A percentile compares a stretch with the other conserved stretches of the same genome.
These are phyloP conservation scores for Perithous albicinctus DNA, from an alignment of 2,888 invertebrate species.

Conservation along the genomic window DNA sequence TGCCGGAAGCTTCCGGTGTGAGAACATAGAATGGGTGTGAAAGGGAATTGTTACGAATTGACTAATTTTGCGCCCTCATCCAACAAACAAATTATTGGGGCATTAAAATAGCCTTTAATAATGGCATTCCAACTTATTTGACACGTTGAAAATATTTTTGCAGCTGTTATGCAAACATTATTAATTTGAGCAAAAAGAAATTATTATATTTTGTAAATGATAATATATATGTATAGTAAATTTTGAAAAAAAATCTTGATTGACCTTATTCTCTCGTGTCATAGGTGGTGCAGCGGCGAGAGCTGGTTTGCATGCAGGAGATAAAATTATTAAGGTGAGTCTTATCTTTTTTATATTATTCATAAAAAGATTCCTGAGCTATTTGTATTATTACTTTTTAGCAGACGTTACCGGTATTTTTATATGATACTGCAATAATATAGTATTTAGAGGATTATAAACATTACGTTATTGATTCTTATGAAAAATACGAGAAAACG, in stretches of 20 bases:
- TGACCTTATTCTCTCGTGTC: neutral
- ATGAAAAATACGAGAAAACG: no score
- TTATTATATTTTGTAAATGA: neutral
- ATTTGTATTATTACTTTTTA: neutral
- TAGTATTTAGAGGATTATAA: no score
- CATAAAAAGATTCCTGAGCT: neutral
- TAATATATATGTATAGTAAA: no score
- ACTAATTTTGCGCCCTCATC: no score
- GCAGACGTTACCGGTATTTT: neutral
- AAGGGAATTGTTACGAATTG: no score
- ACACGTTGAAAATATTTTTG: neutral
- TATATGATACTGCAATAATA: neutral
- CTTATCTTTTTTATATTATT: slow-evolving; percentile 52
- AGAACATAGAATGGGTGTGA: no score
- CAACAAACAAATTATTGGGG: no score
- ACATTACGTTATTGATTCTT: no score
- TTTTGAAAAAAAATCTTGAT: neutral
- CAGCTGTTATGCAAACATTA: neutral
- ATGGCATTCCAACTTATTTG: no score
- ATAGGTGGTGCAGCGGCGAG: slow-evolving; percentile 96
- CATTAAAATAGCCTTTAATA: no score
- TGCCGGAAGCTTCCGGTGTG: no score
- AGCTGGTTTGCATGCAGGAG: slow-evolving; percentile 96
- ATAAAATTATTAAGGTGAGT: slow-evolving; percentile 95
- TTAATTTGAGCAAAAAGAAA: neutral